Base-by-base conservation (phyloP, 1,140 invertebrate genomes). In the Hyphantria cunea region DNA sequence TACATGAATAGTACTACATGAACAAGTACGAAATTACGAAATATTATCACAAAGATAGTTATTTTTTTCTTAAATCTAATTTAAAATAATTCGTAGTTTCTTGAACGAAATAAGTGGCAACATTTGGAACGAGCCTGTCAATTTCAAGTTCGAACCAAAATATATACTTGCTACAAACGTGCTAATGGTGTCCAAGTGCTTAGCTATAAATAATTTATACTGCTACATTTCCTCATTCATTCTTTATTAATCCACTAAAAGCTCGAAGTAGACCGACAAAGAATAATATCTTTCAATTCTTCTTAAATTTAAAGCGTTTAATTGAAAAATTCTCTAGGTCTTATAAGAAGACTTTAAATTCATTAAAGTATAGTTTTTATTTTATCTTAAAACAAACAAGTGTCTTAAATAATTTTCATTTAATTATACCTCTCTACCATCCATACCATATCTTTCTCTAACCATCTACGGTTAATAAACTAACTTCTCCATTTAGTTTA, bases 161-260 rank as follows among this genome's bases (percentile, higher is more conserved):
- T 59, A 49, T 37, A 49, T 49, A 39, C 9, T n/a, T 0, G 55
- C 68, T 66, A 70, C 67, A 76, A 68, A 66, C 41, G 50, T 69
- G 70, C 72, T 76, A 76, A 79, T 76, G 70, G 58, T 70, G 58
- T 64, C 67, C 66, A 76, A 72, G 71, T 68, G 68, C 67, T 70
- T 74, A 70, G 66, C 59, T 54, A 72, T 79, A 73, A 79, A 79
- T 74, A 64, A 74, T 72, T 69, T 70, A 77, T 64, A 54, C 55
- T 56, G 55, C 64, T 25, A 55, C 54, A 56, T 56, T 56, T 49
- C 14, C 17, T 17, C 47, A 59, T 14, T 50, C 47, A 50, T 50
- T 59, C 50, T 58, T 59, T 59, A 59, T 59, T 37, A 59, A 50
- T 33, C 12, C 17, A 48, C 54, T 56, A 56, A 56, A 48, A 56